Evolutionary conservation across 2,797 vertebrate genomes (phyloP).

Genomic region (Malurus splendens): DNA sequence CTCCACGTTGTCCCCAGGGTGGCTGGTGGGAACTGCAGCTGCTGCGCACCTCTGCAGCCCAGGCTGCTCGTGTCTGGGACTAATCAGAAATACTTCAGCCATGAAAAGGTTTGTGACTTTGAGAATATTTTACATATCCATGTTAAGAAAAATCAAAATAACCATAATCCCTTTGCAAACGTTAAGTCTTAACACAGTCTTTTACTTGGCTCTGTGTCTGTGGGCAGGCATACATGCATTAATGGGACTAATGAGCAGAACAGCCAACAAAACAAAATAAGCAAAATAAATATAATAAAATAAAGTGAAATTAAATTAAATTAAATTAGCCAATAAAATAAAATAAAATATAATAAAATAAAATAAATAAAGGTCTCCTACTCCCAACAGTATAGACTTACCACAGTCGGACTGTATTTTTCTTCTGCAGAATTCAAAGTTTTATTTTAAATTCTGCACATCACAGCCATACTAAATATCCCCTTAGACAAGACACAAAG

Average conservation of each 20-base stretch:
- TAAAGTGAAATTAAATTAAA: constrained; percentile 12
- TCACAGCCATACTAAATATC: constrained; percentile 81
- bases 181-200: constrained; percentile 53
- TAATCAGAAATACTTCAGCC: constrained; percentile 35
- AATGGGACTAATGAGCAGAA: constrained; percentile 48
- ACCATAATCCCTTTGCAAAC: constrained; percentile 45
- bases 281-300: constrained; percentile 35
- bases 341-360: constrained; percentile 8
- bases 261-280: constrained; percentile 46
- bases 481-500: constrained; percentile 75
- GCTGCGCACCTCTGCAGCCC: not conserved
- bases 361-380: constrained; percentile 15
- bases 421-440: constrained; percentile 67
- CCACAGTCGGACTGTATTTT: constrained; percentile 60
- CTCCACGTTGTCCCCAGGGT: not conserved
- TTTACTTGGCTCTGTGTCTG: constrained; percentile 12
- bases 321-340: constrained; percentile 16
- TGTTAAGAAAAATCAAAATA: constrained; percentile 39
- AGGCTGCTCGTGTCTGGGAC: constrained; percentile 3
- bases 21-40: not conserved
- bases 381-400: constrained; percentile 37
- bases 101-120: constrained; percentile 48
- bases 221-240: not conserved
- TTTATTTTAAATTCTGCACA: constrained; percentile 80
- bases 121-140: constrained; percentile 48